Evolutionary conservation across 2,113 vertebrate species (phyloP).

Genomic region (Anser brachyrhynchus): DNA sequence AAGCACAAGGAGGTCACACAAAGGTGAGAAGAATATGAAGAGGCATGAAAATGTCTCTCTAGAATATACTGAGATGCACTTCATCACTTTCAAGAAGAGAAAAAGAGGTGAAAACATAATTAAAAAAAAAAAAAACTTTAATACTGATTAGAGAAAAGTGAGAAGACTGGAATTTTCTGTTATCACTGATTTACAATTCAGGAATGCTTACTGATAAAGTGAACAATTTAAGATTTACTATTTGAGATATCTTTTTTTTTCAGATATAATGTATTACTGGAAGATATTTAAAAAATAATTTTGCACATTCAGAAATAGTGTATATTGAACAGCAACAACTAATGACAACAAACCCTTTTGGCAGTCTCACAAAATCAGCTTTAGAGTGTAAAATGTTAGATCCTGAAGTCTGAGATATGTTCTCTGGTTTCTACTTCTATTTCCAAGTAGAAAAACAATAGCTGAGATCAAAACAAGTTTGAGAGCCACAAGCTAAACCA

Average conservation of each 20-base stretch:
- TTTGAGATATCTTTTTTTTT: neutral
- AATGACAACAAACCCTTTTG: neutral
- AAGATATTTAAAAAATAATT: neutral
- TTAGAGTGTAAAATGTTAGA: neutral
- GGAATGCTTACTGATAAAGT: neutral
- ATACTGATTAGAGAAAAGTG: neutral
- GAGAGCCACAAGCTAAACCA: neutral
- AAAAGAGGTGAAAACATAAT: neutral
- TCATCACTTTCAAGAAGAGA: neutral
- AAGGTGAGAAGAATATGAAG: neutral
- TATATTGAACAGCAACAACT: neutral
- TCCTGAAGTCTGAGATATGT: neutral
- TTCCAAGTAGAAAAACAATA: neutral
- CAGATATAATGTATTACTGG: neutral
- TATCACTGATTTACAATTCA: neutral
- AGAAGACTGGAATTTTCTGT: neutral
- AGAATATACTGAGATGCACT: neutral
- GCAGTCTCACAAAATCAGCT: neutral
- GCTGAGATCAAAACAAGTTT: neutral
- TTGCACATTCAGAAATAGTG: neutral
- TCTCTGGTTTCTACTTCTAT: neutral
- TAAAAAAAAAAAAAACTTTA: neutral
- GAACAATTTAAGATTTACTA: neutral
- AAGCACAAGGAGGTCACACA: neutral
- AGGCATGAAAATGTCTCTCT: neutral